These are phyloP conservation scores for Drosophila setifemur DNA, from an alignment of 1,140 invertebrate genomes.

Conservation along the genomic window DNA sequence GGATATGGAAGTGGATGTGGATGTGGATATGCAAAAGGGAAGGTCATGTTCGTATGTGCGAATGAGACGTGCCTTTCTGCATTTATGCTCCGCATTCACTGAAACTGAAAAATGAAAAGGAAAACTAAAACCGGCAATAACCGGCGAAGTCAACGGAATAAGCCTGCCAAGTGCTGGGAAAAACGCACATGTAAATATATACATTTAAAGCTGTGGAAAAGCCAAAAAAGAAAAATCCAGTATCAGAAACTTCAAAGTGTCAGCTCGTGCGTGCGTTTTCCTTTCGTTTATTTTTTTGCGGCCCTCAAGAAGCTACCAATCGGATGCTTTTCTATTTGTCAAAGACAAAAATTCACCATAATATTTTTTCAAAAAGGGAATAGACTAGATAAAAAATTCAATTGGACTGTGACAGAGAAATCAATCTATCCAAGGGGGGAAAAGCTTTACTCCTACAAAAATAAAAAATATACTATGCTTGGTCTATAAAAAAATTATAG, in stretches of 20 bases:
- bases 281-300: neutral
- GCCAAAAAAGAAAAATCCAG: neutral
- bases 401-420: too few relatives aligned
- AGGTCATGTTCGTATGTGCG: neutral
- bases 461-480: too few relatives aligned
- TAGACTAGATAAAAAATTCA: too few relatives aligned
- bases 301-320: neutral
- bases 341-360: neutral
- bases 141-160: neutral
- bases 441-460: too few relatives aligned
- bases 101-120: too few relatives aligned
- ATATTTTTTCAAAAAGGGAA: slow-evolving; percentile 6
- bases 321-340: neutral
- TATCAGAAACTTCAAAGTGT: slow-evolving; percentile 24
- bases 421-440: too few relatives aligned
- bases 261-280: slow-evolving; percentile 18
- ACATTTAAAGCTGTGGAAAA: neutral
- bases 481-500: too few relatives aligned
- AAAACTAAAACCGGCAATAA: slow-evolving; percentile 20
- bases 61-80: slow-evolving; percentile 10
- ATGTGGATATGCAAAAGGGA: neutral
- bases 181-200: neutral
- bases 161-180: neutral
- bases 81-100: slow-evolving; percentile 12
- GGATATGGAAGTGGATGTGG: slow-evolving; percentile 5